Percentiles rank a stretch among this genome's conserved stretches.
Evolutionary conservation across 1,140 invertebrate genomes (phyloP).

Genomic region (Episyrphus balteatus): DNA sequence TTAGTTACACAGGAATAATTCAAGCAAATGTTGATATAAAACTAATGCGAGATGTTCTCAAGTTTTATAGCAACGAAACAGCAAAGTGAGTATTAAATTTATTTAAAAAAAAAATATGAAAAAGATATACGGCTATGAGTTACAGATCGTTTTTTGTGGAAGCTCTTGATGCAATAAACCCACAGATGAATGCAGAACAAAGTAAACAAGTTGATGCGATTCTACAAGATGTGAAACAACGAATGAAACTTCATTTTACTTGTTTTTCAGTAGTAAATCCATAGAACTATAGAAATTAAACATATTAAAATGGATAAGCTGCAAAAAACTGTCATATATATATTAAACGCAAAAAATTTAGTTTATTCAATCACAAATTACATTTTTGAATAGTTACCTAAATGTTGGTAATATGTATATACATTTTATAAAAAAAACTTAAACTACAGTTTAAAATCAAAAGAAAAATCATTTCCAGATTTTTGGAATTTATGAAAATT

Average conservation of each 20-base stretch:
- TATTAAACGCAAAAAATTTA: too few species aligned
- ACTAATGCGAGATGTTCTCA: constrained; percentile 24
- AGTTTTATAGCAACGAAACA: constrained; percentile 32
- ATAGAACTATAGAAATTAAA: constrained; percentile 1
- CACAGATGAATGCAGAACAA: constrained; percentile 23
- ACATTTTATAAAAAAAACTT: not conserved
- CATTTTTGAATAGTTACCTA: too few species aligned
- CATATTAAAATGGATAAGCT: not conserved
- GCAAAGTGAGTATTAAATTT: constrained; percentile 20
- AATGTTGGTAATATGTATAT: not conserved
- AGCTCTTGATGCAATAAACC: constrained; percentile 35
- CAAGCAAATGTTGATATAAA: constrained; percentile 34
- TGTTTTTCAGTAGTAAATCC: constrained; percentile 33
- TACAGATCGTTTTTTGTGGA: constrained; percentile 31
- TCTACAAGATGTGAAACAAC: constrained; percentile 27
- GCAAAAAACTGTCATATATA: not conserved
- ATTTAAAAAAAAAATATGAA: not conserved
- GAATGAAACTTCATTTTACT: constrained; percentile 36
- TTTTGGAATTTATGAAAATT: constrained; percentile 52
- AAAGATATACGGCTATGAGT: not conserved
- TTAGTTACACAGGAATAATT: constrained; percentile 30
- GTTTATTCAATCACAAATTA: not conserved
- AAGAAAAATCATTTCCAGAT: constrained; percentile 32
- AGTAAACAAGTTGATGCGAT: constrained; percentile 33
- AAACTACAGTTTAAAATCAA: constrained; percentile 22